Percentiles rank a stretch among this genome's conserved stretches.
These are phyloP conservation scores for Cheilosia soror DNA, from an alignment of 2,888 invertebrate species.

Conservation along the genomic window DNA sequence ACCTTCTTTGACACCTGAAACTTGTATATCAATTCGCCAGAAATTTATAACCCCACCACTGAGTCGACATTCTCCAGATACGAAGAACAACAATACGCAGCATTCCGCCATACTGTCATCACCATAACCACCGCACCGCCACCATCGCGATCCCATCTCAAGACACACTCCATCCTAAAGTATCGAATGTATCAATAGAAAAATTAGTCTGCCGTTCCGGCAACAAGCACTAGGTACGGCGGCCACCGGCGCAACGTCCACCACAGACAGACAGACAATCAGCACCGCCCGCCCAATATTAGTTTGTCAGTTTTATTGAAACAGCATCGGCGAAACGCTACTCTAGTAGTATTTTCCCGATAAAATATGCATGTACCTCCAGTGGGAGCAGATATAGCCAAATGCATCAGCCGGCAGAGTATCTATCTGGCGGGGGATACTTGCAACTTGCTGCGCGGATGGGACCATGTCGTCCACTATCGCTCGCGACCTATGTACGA, in stretches of 20 bases:
- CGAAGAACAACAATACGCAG: conserved; percentile 58
- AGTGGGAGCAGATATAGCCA: conserved; percentile 28
- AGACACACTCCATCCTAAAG: conserved; percentile 17
- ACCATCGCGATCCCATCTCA: conserved; percentile 45
- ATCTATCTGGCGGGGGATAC: neutral
- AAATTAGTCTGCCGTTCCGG: conserved; percentile 60
- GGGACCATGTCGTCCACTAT: conserved; percentile 66
- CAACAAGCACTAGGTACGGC: too few species aligned
- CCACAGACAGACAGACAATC: conserved; percentile 35
- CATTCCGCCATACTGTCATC: conserved; percentile 31
- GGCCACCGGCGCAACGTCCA: neutral
- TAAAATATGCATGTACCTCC: conserved; percentile 70
- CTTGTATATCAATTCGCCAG: conserved; percentile 70
- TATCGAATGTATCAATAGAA: conserved; percentile 71
- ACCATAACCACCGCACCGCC: neutral
- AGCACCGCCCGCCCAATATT: conserved; percentile 60
- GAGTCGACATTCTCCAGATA: conserved; percentile 66
- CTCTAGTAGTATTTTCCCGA: conserved; percentile 75
- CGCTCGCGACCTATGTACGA: conserved; percentile 67
- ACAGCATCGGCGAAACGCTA: conserved; percentile 72
- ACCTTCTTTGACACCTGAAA: conserved; percentile 69
- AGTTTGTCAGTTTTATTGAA: conserved; percentile 75
- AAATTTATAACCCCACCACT: conserved; percentile 59
- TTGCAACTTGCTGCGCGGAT: conserved; percentile 8
- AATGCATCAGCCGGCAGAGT: conserved; percentile 43